phyloP scores from a whole-genome alignment of 2,113 vertebrate genomes.

The Trachemys scripta region DNA sequence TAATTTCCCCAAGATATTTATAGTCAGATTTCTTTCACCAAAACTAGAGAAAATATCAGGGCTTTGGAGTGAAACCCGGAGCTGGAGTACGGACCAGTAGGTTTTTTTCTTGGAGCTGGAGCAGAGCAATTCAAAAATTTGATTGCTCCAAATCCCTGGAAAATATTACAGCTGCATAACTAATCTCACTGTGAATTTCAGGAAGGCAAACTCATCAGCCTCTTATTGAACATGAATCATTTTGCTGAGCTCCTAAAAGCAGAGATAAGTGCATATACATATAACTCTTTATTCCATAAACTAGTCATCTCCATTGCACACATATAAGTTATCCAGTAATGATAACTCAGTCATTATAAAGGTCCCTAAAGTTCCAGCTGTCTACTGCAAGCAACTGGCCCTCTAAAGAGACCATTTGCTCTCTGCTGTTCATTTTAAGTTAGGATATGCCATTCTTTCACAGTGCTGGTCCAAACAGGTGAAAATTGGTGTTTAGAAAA shows the following conservation, averaged over 20 bases:
- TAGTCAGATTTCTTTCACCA: not conserved
- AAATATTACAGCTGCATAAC: not conserved
- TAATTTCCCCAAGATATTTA: not conserved
- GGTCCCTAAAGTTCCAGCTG: not conserved
- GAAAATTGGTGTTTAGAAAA: slow-evolving; percentile 15
- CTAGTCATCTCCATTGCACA: not conserved
- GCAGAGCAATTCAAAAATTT: too few relatives aligned
- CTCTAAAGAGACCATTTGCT: not conserved
- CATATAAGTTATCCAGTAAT: not conserved
- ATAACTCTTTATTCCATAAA: not conserved
- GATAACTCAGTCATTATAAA: not conserved
- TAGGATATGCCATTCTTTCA: not conserved
- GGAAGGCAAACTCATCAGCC: not conserved
- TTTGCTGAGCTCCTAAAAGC: not conserved
- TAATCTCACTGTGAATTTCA: not conserved
- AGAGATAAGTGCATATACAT: not conserved
- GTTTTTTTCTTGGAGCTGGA: too few relatives aligned
- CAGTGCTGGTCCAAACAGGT: slow-evolving; percentile 27
- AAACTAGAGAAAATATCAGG: not conserved
- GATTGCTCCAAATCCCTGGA: too few relatives aligned
- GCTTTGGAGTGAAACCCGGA: too few relatives aligned
- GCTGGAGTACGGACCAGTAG: too few relatives aligned
- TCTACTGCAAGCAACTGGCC: not conserved
- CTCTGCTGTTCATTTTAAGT: not conserved
- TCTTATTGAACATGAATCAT: not conserved